Evolutionary conservation across 2,113 vertebrate species (phyloP), one percentile per base, ranked within the genome.

Genomic region (Dolichallabes microphthalmus): DNA sequence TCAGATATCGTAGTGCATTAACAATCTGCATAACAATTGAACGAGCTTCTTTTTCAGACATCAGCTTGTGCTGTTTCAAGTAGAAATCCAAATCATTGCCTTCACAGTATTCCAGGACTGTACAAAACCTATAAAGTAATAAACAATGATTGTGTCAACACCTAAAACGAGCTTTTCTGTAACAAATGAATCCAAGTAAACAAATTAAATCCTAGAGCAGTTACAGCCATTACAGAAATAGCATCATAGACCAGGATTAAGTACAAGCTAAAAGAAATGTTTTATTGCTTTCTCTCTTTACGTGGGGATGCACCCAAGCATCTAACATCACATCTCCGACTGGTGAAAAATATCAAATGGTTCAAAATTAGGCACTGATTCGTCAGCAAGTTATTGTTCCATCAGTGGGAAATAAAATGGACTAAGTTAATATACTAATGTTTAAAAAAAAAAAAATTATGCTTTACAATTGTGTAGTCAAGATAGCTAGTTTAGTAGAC

Each of bases 21-120:
- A 99, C 98, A 88, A 99, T 99, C 94, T 99, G 98, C 98, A 99
- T 99, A 92, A 99, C 96, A 92, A 99, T 99, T 86, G 98, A 99
- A 87, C 98, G 96, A 74, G 97, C 98, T 95, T 99, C 98, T 92
- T 99, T 99, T 93, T 99, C 98, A 85, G 97, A 95, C 98, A 99
- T 99, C 92, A 99, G 92, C 93, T 99, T 99, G 94, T 99, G 97
- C 92, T 99, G 98, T 91, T 99, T 99, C 95, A 99, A 96, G 96
- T 99, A 99, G 93, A 99, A 99, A 96, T 99, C 98, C 94, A 99
- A 95, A 93, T 99, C 98, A 88, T 99, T 99, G 93, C 98, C 98
- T 94, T 99, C 97, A 95, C 98, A 99, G 95, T 98, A 99, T 94
- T 99, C 98, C 95, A 99, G 95, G 89, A 99, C 98, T 82, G 98